These are phyloP conservation scores for Henicopernis longicauda DNA, from an alignment of 2,113 vertebrate genomes.

Conservation along the genomic window DNA sequence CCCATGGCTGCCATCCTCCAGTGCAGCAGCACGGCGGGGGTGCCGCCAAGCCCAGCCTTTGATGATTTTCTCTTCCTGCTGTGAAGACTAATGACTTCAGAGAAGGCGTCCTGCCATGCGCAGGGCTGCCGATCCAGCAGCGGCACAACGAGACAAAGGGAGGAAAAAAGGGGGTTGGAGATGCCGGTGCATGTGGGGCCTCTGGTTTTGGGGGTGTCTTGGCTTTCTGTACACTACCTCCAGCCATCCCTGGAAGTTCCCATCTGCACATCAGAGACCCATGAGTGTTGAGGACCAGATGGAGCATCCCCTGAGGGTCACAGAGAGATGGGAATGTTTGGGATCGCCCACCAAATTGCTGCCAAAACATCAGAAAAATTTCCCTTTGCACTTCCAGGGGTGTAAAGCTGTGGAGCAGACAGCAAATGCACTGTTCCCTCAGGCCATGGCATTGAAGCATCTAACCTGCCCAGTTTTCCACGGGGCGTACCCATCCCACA, in stretches of 20 bases:
- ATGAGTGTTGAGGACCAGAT: not conserved
- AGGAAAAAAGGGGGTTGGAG: not conserved
- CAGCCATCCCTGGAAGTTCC: not conserved
- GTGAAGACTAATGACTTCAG: conserved; percentile 69
- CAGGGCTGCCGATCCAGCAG: not conserved
- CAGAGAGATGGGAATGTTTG: not conserved
- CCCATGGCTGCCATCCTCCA: not conserved
- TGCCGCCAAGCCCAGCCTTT: conserved; percentile 56
- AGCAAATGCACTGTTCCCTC: not conserved
- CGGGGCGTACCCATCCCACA: accelerated
- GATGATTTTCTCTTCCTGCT: conserved; percentile 55
- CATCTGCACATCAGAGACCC: accelerated
- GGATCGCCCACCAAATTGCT: not conserved
- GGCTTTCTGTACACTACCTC: not conserved
- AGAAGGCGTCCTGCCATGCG: conserved; percentile 10
- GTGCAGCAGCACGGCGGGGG: not conserved
- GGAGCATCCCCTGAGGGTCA: not conserved
- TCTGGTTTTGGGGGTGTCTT: not conserved
- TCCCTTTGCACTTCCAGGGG: not conserved
- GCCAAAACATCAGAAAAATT: not conserved
- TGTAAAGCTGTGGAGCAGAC: not conserved
- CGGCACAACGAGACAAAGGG: not conserved
- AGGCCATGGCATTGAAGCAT: not conserved
- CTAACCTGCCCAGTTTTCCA: not conserved
- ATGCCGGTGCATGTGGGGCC: accelerated